Base-by-base conservation (phyloP, 2,113 vertebrate species). In the Actinemys pallida region DNA sequence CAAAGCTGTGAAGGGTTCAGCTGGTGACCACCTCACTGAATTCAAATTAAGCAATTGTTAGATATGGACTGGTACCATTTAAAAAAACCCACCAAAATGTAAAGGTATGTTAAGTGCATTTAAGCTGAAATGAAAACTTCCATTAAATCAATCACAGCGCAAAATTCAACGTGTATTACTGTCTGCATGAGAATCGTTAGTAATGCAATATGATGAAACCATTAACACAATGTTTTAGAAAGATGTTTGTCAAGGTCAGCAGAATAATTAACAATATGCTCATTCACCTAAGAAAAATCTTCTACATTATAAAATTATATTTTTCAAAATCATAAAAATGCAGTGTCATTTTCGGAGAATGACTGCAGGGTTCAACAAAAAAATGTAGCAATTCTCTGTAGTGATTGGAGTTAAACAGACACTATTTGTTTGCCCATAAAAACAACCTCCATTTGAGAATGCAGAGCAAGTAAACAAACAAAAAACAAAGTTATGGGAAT, bases 191-290 rank as follows among this genome's bases (percentile, higher is more conserved):
- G 42, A 35, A 83, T 79, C 88, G 83, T 84, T 6, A 88, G 76
- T 81, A 93, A 90, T 78, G 59, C 84, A 72, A 62, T 54, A 85
- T 39, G 62, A 84, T 59, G 49, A 90, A 94, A 95, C 49, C 47
- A 90, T 81, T 83, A 89, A 83, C 16, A 78, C 25, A 45, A 6
- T 42, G 83, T 45, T 76, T 82, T 84, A 62, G 57, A 89, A 86
- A 52, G 31, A 65, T 47, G 65, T 47, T 39, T 78, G 87, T 53
- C 6, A 47, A 84, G 56, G 81, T 75, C 85, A 92, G 56, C 7
- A 75, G 81, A 65, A 89, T 22, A 82, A 20, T 10, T 90, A 88
- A 4, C 6, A 11, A 2, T 4, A 31, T 39, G 80, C 53, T 83
- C 80, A 83, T 54, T 69, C 75, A 45, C 54, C 59, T 72, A 49